Percentiles rank a stretch among this genome's conserved stretches.
These are phyloP conservation scores for Neotragus moschatus DNA, from an alignment of 2,113 vertebrate genomes.

Conservation along the genomic window DNA sequence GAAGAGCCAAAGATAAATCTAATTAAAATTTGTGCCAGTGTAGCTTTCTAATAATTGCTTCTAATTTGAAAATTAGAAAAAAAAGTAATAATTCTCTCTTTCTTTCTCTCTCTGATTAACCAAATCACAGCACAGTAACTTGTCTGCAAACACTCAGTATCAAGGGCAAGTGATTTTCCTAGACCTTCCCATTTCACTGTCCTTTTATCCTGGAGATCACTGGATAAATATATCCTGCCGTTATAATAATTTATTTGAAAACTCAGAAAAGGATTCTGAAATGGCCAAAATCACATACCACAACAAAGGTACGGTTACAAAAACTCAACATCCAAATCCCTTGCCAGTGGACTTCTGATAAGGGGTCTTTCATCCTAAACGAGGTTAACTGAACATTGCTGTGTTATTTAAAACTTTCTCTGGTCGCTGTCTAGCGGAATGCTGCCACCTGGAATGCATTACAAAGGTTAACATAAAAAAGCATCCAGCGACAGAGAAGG, in stretches of 20 bases:
- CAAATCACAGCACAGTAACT: neutral
- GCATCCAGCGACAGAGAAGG: neutral
- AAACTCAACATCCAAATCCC: neutral
- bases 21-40: conserved; percentile 45
- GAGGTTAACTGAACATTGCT: neutral
- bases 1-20: conserved; percentile 28
- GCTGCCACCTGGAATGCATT: conserved; percentile 53
- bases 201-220: neutral
- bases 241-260: neutral
- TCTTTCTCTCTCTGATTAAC: neutral
- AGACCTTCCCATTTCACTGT: neutral
- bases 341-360: neutral
- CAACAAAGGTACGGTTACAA: neutral
- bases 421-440: neutral
- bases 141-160: neutral
- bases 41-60: conserved; percentile 43
- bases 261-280: neutral
- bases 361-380: neutral
- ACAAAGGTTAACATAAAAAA: conserved; percentile 40
- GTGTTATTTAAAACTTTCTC: conserved; percentile 6
- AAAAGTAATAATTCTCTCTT: neutral
- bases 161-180: neutral
- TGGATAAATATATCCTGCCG: neutral
- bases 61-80: conserved; percentile 27
- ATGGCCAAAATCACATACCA: neutral